Base-by-base conservation (phyloP, 2,797 vertebrate species). In the Rhinophrynus dorsalis region DNA sequence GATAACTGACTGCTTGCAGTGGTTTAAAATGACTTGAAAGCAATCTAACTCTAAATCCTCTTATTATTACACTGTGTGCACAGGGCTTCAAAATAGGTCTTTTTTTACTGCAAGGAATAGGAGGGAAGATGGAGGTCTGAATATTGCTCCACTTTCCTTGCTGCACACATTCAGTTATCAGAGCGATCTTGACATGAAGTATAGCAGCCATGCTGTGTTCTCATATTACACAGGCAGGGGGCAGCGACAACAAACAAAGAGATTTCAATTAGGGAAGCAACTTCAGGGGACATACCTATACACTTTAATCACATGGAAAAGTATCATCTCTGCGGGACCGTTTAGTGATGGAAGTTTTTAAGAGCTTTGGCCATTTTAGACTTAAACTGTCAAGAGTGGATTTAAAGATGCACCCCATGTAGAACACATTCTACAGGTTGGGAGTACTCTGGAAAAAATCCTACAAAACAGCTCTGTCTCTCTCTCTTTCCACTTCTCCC, bases 11-110 rank as follows among this genome's bases (percentile, higher is more conserved):
- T 78, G 74, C 78, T 82, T 73, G 79, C 74, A 15, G 52, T 71
- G 71, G 78, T 72, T 78, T 79, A 80, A 70, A 61, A 67, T 56
- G 72, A 79, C 79, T 78, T 65, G 57, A 59, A 81, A 77, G 78
- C 81, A 71, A 78, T 83, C 82, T 74, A 76, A 69, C 75, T 74
- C 68, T 71, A 78, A 83, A 77, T 81, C 79, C 75, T 74, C 59
- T 80, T 84, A 75, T 81, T 78, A 70, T 77, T 72, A 65, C 79
- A 74, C 71, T 64, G 65, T 67, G 76, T 80, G 74, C 73, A 61
- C 54, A 37, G 75, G 77, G 67, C 74, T 75, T 76, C 44, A 38
- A 52, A 57, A 51, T 32, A 58, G 51, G 21, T 51, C 9, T 23
- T 23, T 42, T 32, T 15, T 47, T 44, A 40, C 44, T 70, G 60